phyloP scores from a whole-genome alignment of 1,140 invertebrate genomes.

The Diprion similis region DNA sequence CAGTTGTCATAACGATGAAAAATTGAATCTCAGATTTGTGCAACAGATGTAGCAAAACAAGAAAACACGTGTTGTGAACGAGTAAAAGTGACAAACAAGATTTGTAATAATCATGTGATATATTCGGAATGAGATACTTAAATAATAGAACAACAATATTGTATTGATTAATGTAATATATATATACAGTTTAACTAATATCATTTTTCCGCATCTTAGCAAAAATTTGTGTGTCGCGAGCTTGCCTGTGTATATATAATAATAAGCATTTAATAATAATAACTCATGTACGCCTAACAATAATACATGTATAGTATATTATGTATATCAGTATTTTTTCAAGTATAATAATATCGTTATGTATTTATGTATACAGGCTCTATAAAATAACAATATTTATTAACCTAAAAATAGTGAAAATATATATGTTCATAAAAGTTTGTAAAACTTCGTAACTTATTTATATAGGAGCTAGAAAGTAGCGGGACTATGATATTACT shows the following conservation, averaged over 20 bases:
- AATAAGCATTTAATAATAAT: slow-evolving; percentile 25
- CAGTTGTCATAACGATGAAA: too few species aligned
- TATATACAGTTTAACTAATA: not conserved
- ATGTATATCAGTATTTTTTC: too few species aligned
- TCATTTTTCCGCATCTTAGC: slow-evolving; percentile 24
- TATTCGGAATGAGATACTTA: slow-evolving; percentile 50
- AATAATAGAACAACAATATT: slow-evolving; percentile 56
- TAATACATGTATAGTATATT: too few species aligned
- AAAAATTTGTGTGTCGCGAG: slow-evolving; percentile 24
- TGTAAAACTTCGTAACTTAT: too few species aligned
- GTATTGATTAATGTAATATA: slow-evolving; percentile 40
- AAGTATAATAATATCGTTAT: too few species aligned
- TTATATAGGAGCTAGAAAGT: too few species aligned
- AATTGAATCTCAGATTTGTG: too few species aligned
- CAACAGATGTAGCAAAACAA: not conserved
- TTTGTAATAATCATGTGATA: slow-evolving; percentile 22
- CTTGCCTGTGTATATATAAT: slow-evolving; percentile 25
- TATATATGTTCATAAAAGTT: too few species aligned
- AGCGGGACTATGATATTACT: too few species aligned
- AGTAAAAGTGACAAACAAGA: not conserved
- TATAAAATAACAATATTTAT: too few species aligned
- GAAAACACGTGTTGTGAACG: not conserved
- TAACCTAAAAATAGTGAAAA: too few species aligned
- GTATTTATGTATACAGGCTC: too few species aligned
- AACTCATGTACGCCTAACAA: not conserved